Evolutionary conservation across 2,888 invertebrate genomes (phyloP).

Genomic region (Drosophila eohydei): DNA sequence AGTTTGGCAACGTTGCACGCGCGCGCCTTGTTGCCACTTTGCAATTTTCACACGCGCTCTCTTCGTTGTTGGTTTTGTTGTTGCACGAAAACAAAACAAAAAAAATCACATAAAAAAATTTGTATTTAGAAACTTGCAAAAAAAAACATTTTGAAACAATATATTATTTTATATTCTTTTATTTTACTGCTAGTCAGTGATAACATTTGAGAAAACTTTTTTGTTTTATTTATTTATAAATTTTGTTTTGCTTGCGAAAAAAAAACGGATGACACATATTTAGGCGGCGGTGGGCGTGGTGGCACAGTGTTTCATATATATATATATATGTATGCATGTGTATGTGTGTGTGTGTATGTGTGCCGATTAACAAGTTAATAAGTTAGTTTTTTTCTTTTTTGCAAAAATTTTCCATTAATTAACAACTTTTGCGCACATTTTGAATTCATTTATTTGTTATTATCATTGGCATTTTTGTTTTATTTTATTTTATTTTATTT

Average conservation of each 20-base stretch:
- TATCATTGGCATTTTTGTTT: background rate
- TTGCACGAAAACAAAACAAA: slow-evolving; percentile 42
- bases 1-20: slow-evolving; percentile 41
- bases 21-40: slow-evolving; percentile 40
- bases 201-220: slow-evolving; percentile 4
- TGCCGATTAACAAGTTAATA: slow-evolving; percentile 7
- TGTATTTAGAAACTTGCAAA: slow-evolving; percentile 22
- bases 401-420: slow-evolving; percentile 48
- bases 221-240: background rate
- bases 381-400: background rate
- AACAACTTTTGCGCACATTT: slow-evolving; percentile 45
- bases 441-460: slow-evolving; percentile 6
- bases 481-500: background rate
- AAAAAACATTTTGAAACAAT: slow-evolving; percentile 21
- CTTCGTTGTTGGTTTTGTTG: slow-evolving; percentile 9
- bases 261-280: slow-evolving; percentile 48
- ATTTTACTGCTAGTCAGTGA: slow-evolving; percentile 1
- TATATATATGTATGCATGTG: background rate
- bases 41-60: slow-evolving; percentile 11
- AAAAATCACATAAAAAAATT: slow-evolving; percentile 27
- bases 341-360: background rate
- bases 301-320: background rate
- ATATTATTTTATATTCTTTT: slow-evolving; percentile 2
- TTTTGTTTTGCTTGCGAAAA: background rate
- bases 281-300: slow-evolving; percentile 2